Evolutionary conservation across 23 tunicate species (phyloP).

Genomic region (Styela clava): DNA sequence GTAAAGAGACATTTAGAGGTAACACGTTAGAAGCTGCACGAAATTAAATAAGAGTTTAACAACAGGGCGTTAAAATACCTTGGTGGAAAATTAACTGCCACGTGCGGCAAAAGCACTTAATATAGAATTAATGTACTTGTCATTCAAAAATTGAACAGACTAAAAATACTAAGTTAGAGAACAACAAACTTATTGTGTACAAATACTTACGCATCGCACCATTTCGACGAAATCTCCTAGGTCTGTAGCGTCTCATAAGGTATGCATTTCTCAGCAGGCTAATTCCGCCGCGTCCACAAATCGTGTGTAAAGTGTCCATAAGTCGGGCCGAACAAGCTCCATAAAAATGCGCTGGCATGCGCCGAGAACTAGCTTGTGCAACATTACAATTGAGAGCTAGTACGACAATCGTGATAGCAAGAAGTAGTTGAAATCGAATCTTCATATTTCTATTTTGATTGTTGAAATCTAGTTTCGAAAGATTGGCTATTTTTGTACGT

Average conservation of each 20-base stretch:
- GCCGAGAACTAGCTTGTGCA: not conserved
- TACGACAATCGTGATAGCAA: not conserved
- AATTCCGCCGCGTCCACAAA: not conserved
- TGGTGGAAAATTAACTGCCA: too few species aligned
- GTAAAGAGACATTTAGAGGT: not conserved
- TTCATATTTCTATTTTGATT: not conserved
- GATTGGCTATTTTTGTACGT: not conserved
- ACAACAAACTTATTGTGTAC: too few species aligned
- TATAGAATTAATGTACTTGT: too few species aligned
- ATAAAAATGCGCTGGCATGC: not conserved
- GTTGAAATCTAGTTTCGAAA: not conserved
- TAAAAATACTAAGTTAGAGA: too few species aligned
- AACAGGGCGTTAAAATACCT: too few species aligned
- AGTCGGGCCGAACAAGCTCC: constrained; percentile 2
- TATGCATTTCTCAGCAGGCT: not conserved
- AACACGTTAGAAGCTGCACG: not conserved
- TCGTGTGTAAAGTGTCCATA: constrained; percentile 4
- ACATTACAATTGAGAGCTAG: not conserved
- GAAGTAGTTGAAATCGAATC: not conserved
- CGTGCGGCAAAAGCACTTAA: too few species aligned
- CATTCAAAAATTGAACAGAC: too few species aligned
- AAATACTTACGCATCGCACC: constrained; percentile 17
- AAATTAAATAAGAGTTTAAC: not conserved
- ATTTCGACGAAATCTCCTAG: constrained; percentile 10
- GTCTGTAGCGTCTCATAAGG: not conserved